Conservation (phyloP, 1,140 invertebrate genomes). For the Campoletis sonorensis region DNA sequence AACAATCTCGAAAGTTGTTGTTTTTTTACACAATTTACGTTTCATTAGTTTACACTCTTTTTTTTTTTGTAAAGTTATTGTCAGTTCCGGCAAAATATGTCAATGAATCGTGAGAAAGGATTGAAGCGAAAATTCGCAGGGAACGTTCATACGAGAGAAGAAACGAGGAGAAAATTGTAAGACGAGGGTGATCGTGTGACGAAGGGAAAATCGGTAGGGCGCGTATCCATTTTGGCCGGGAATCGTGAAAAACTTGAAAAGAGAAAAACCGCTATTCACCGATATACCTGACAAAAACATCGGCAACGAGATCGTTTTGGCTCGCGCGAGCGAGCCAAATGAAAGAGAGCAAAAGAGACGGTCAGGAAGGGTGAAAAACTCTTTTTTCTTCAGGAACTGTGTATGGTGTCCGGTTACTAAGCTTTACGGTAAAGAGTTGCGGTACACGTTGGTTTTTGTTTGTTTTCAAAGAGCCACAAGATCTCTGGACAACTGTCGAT, state of each 20-base stretch:
- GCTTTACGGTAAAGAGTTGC: constrained; percentile 42
- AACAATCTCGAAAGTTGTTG: background rate
- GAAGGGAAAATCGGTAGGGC: constrained; percentile 25
- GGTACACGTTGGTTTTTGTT: constrained; percentile 32
- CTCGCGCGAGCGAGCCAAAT: background rate
- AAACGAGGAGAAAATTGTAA: constrained; percentile 23
- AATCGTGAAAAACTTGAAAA: constrained; percentile 35
- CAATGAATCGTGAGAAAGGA: constrained; percentile 21
- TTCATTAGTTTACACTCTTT: too few species aligned
- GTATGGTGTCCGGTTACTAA: constrained; percentile 35
- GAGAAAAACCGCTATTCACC: constrained; percentile 44
- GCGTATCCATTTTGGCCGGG: constrained; percentile 23
- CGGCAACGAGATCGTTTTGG: constrained; percentile 14
- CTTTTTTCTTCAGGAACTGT: background rate
- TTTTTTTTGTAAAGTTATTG: background rate
- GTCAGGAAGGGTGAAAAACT: background rate
- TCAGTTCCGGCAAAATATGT: background rate
- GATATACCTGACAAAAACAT: constrained; percentile 31
- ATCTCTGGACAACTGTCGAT: background rate
- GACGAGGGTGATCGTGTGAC: constrained; percentile 7
- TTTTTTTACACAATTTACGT: background rate
- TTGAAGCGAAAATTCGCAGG: constrained; percentile 30
- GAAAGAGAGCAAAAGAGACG: constrained; percentile 2
- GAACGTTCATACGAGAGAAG: background rate
- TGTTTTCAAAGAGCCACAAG: constrained; percentile 32